Evolutionary conservation across 2,888 invertebrate genomes (phyloP), one percentile per base, ranked within the genome.

Genomic region (Parnassius orleans): DNA sequence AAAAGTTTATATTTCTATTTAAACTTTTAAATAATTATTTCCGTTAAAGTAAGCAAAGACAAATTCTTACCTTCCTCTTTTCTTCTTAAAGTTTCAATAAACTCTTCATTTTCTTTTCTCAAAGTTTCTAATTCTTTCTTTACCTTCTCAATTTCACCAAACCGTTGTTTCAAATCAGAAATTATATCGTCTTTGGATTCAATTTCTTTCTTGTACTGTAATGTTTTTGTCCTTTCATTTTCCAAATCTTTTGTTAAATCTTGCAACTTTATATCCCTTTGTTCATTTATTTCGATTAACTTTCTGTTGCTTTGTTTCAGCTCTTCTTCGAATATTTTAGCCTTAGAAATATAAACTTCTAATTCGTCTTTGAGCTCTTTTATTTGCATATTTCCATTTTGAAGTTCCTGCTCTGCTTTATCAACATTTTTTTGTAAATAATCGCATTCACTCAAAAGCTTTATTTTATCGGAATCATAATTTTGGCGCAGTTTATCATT

Each of bases 371-470:
- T 69, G 33, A 64, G 11, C 41, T 69, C 61, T 9, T 43, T 58
- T 14, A 70, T 54, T 47, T 63, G 15, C 1, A 15, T 3, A 43
- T 69, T 71, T 43, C 72, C 69, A 52, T 73, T 77, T 69, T 81
- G 81, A 53, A 76, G 75, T 58, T 79, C 78, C 2, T 68, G 67
- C 53, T 78, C 66, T 60, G 79, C 70, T 64, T 72, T 77, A 0
- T 69, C 66, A 9, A 74, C 70, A 67, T 71, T 76, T 61, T 82
- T 81, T 70, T 81, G 80, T 0, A 75, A 63, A 41, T 80, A 65
- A 57, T 53, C 19, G 52, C 57, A 53, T 67, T 69, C 60, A 65
- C 69, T 24, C 2, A 57, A 44, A n/a, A 70, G 53, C 54, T n/a
- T 65, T 50, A 60, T 57, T 46, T 66, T 66, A 33, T 69, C 65